A percentile compares a stretch with the other conserved stretches of the same genome.
These are phyloP conservation scores for Xanthorhoe spadicearia DNA, from an alignment of 2,888 invertebrate species.

Conservation along the genomic window DNA sequence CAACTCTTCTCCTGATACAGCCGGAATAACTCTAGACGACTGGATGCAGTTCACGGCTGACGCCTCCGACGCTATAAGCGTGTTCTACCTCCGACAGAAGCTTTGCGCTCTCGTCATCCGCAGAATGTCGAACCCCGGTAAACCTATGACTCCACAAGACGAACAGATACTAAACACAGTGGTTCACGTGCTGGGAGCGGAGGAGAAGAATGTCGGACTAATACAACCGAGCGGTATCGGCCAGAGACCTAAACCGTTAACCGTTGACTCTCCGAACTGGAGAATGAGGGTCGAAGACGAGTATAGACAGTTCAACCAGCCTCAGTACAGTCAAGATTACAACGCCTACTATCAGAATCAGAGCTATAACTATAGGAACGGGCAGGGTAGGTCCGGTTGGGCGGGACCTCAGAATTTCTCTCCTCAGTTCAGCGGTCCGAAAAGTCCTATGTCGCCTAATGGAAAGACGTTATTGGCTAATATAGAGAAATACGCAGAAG, in stretches of 20 bases:
- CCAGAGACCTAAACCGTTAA: constrained; percentile 89
- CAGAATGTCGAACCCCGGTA: constrained; percentile 85
- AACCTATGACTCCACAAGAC: constrained; percentile 85
- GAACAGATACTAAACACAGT: constrained; percentile 88
- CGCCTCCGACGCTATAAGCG: constrained; percentile 87
- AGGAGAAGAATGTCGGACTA: constrained; percentile 88
- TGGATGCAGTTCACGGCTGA: constrained; percentile 90
- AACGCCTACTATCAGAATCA: constrained; percentile 58
- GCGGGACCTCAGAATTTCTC: constrained; percentile 58
- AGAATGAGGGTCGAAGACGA: constrained; percentile 61
- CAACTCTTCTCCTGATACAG: constrained; percentile 67
- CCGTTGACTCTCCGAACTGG: constrained; percentile 83
- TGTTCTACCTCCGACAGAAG: constrained; percentile 89
- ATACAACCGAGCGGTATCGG: constrained; percentile 90
- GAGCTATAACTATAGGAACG: constrained; percentile 56
- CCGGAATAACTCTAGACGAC: constrained; percentile 87
- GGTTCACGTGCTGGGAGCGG: constrained; percentile 87
- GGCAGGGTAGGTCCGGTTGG: constrained; percentile 53
- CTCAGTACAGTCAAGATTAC: constrained; percentile 60
- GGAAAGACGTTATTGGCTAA: constrained; percentile 69
- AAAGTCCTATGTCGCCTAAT: constrained; percentile 70
- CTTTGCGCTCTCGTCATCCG: constrained; percentile 88
- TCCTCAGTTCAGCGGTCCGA: constrained; percentile 60
- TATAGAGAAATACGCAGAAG: constrained; percentile 70
- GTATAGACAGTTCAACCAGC: constrained; percentile 55